A percentile compares a stretch with the other conserved stretches of the same genome.
These are phyloP conservation scores for Pampusana beccarii DNA, from an alignment of 2,113 vertebrate genomes.

Conservation along the genomic window DNA sequence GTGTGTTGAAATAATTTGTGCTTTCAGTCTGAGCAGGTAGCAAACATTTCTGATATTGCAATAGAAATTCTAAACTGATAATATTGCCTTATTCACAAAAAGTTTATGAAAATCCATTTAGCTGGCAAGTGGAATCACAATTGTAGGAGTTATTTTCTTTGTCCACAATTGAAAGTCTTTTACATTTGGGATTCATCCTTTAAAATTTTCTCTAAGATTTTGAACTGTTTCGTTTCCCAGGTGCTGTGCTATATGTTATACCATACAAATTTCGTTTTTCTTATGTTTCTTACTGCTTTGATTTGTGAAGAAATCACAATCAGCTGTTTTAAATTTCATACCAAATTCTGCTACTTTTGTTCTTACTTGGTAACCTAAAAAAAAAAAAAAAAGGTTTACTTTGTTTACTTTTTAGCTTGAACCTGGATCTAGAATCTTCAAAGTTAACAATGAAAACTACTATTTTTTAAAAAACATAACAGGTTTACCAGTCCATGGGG, in stretches of 20 bases:
- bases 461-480: background rate
- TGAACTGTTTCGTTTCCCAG: background rate
- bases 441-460: background rate
- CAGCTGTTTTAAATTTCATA: background rate
- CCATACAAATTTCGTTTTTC: rapidly evolving
- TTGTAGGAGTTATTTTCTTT: background rate
- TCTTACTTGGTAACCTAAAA: background rate
- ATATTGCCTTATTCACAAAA: background rate
- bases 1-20: background rate
- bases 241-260: background rate
- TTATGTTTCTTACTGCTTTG: background rate
- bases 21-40: background rate
- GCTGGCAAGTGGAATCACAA: background rate
- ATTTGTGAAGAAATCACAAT: background rate
- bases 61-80: background rate
- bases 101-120: background rate
- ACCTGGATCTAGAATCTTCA: background rate
- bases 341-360: background rate
- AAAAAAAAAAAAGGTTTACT: no score
- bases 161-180: background rate
- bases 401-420: background rate
- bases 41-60: background rate
- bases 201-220: background rate
- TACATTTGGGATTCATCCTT: background rate
- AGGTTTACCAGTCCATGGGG: background rate